phyloP scores from a whole-genome alignment of 2,113 vertebrate species.

The Menidia beryllina region DNA sequence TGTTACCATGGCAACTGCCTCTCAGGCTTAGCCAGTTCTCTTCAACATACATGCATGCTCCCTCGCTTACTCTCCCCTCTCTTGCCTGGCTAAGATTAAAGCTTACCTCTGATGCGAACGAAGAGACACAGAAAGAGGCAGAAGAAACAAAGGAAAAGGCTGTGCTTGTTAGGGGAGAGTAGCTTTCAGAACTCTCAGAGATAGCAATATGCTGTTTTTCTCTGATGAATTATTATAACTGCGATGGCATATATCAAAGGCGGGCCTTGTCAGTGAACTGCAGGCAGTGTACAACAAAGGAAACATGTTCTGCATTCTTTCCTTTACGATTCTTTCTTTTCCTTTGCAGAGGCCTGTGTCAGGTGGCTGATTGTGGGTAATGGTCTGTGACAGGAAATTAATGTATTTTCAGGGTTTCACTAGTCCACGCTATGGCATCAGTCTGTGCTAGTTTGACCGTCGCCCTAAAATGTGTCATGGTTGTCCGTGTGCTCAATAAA shows the following conservation, averaged over 20 bases:
- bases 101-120: constrained; percentile 56
- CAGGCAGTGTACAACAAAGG: constrained; percentile 38
- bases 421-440: constrained; percentile 45
- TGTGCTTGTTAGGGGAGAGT: constrained; percentile 33
- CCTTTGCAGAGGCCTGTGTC: constrained; percentile 25
- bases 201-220: constrained; percentile 27
- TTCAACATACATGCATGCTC: constrained; percentile 50
- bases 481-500: constrained; percentile 22
- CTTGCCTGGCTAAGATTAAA: constrained; percentile 64
- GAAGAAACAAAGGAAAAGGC: constrained; percentile 34
- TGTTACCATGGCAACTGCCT: constrained; percentile 84
- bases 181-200: constrained; percentile 47
- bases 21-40: constrained; percentile 66
- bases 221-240: constrained; percentile 63
- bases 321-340: constrained; percentile 27
- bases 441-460: constrained; percentile 55
- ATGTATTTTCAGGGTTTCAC: constrained; percentile 38
- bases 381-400: constrained; percentile 60
- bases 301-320: constrained; percentile 14
- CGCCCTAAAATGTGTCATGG: constrained; percentile 12
- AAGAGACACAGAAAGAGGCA: constrained; percentile 33
- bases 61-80: constrained; percentile 40
- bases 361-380: constrained; percentile 52
- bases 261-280: constrained; percentile 29
- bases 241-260: constrained; percentile 60